Conservation (phyloP, 2,797 vertebrate species). For the Microtus californicus region DNA sequence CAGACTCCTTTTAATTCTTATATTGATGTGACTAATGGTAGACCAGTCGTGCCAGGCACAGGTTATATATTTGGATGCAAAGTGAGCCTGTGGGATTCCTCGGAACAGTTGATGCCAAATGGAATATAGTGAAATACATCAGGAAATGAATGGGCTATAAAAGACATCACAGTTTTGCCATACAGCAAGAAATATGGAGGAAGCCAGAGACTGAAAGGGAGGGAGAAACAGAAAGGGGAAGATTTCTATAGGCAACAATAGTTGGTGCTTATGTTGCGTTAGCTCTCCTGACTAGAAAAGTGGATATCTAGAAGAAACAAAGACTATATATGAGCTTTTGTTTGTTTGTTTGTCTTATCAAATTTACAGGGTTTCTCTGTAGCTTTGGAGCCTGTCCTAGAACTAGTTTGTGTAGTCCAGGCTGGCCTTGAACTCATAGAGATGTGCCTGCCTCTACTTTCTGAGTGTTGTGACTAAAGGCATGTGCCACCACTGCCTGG, state of each 20-base stretch:
- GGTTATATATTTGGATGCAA: conserved; percentile 76
- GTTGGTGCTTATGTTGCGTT: background rate
- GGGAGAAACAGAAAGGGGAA: background rate
- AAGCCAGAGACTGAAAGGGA: background rate
- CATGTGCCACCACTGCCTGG: too few relatives aligned
- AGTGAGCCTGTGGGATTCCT: conserved; percentile 52
- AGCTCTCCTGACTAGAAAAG: background rate
- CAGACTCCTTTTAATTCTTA: conserved; percentile 77
- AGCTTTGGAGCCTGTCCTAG: too few relatives aligned
- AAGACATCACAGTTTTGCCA: background rate
- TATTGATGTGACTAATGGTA: conserved; percentile 73
- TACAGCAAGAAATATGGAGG: background rate
- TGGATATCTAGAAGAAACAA: background rate
- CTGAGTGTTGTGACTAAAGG: too few relatives aligned
- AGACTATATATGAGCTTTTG: background rate
- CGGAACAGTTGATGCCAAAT: conserved; percentile 28
- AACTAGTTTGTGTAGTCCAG: too few relatives aligned
- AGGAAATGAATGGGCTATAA: conserved; percentile 43
- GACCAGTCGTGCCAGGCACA: conserved; percentile 74
- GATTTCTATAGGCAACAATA: background rate
- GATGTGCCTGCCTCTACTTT: too few relatives aligned
- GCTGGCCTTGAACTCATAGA: too few relatives aligned
- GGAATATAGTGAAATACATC: conserved; percentile 67
- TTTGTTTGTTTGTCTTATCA: too few relatives aligned
- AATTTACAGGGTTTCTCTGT: too few relatives aligned